Percentiles rank a stretch among this genome's conserved stretches.
Evolutionary conservation across 1,140 invertebrate species (phyloP).

Genomic region (Sesamia nonagrioides): DNA sequence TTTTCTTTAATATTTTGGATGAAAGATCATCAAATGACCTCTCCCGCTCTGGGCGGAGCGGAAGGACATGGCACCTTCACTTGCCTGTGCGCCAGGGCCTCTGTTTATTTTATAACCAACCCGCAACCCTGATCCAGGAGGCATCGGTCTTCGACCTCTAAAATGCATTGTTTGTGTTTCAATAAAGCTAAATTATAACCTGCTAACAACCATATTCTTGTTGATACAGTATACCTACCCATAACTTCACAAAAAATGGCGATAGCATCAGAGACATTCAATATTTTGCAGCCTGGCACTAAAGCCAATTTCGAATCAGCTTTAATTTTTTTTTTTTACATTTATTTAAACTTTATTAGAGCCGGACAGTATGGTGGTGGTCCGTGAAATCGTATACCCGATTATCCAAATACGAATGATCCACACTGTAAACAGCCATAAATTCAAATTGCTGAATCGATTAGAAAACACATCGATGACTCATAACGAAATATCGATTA

Average conservation of each 20-base stretch:
- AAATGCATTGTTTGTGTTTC: too few relatives aligned
- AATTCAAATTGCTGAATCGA: constrained; percentile 57
- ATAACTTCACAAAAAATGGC: background rate
- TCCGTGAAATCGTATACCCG: constrained; percentile 53
- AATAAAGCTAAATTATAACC: background rate
- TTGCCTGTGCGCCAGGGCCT: too few relatives aligned
- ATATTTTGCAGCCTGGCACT: too few relatives aligned
- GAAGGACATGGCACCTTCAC: too few relatives aligned
- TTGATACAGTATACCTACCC: background rate
- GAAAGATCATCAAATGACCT: too few relatives aligned
- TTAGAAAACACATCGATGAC: constrained; percentile 63
- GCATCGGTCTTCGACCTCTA: too few relatives aligned
- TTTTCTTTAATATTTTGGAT: too few relatives aligned
- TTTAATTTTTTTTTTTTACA: too few relatives aligned
- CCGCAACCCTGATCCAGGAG: too few relatives aligned
- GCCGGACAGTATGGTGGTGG: constrained; percentile 23
- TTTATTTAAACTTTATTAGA: constrained; percentile 40
- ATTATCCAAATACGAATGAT: constrained; percentile 53
- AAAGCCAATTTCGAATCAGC: too few relatives aligned
- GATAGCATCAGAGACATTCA: constrained; percentile 13
- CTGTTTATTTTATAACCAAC: too few relatives aligned
- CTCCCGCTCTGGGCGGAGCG: too few relatives aligned
- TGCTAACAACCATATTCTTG: background rate
- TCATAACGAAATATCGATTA: constrained; percentile 61
- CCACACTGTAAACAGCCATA: constrained; percentile 54